Conservation (phyloP, 2,113 vertebrate genomes). For the Murina feae region DNA sequence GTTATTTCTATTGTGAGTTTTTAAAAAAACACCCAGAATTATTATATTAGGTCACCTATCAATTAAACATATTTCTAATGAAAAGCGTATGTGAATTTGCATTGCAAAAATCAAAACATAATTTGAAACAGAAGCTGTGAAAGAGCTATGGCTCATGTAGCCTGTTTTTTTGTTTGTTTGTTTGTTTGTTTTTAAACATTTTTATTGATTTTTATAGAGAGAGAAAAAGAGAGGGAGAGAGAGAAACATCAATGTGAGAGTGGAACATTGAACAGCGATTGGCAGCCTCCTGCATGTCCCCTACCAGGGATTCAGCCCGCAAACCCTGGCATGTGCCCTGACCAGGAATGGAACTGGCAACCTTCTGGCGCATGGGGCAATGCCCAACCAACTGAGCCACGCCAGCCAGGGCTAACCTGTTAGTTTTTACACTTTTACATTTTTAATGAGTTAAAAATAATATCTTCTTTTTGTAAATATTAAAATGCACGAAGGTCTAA, state of each 20-base stretch:
- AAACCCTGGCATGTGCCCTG: not conserved
- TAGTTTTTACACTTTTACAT: not conserved
- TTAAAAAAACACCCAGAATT: not conserved
- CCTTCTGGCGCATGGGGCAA: too few relatives aligned
- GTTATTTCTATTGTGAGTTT: not conserved
- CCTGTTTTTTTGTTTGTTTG: not conserved
- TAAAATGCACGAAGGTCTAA: not conserved
- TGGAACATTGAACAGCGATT: not conserved
- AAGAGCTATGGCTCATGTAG: not conserved
- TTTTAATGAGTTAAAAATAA: not conserved
- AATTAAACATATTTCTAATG: not conserved
- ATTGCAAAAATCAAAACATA: not conserved
- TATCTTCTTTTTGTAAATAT: not conserved
- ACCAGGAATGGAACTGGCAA: too few relatives aligned
- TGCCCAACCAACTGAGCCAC: not conserved
- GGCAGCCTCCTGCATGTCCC: not conserved
- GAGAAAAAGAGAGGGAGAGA: not conserved
- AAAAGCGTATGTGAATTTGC: not conserved
- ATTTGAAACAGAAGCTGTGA: constrained; percentile 3
- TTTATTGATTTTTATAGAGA: not conserved
- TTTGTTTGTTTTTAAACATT: not conserved
- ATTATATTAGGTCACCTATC: not conserved
- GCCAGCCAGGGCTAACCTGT: not conserved
- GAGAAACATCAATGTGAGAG: not conserved
- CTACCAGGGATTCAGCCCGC: not conserved